Evolutionary conservation across 2,888 invertebrate species (phyloP).

Genomic region (Ectobius pallidus): DNA sequence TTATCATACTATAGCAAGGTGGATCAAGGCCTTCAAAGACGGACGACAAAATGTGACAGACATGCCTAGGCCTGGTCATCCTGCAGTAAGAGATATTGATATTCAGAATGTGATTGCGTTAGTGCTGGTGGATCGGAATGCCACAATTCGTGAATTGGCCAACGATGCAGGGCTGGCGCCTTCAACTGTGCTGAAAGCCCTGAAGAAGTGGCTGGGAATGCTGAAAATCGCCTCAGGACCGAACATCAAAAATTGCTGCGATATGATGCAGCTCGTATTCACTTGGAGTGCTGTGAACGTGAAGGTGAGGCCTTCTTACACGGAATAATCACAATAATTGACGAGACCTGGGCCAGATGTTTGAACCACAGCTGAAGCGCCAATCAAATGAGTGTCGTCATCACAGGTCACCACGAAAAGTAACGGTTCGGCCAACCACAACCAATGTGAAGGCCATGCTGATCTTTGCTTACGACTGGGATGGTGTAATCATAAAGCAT

Average conservation of each 20-base stretch:
- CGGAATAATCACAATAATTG: background rate
- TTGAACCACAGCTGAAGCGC: constrained; percentile 7
- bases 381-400: constrained; percentile 18
- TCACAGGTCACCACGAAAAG: background rate
- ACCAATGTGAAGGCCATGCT: background rate
- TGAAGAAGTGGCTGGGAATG: background rate
- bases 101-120: too few species aligned
- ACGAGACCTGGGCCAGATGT: constrained; percentile 10
- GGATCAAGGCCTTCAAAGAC: too few species aligned
- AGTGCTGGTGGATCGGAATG: background rate
- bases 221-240: constrained; percentile 21
- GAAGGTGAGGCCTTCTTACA: constrained; percentile 9
- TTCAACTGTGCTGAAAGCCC: constrained; percentile 1
- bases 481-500: background rate
- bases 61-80: too few species aligned
- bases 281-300: background rate
- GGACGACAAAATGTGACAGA: too few species aligned
- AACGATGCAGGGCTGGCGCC: background rate
- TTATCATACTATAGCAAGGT: too few species aligned
- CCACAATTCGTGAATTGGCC: background rate
- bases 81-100: too few species aligned
- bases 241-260: too few species aligned
- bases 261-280: background rate
- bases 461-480: background rate
- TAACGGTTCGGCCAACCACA: background rate